These are phyloP conservation scores for Drosophila rhopaloa DNA, from an alignment of 1,140 invertebrate species.

Conservation along the genomic window DNA sequence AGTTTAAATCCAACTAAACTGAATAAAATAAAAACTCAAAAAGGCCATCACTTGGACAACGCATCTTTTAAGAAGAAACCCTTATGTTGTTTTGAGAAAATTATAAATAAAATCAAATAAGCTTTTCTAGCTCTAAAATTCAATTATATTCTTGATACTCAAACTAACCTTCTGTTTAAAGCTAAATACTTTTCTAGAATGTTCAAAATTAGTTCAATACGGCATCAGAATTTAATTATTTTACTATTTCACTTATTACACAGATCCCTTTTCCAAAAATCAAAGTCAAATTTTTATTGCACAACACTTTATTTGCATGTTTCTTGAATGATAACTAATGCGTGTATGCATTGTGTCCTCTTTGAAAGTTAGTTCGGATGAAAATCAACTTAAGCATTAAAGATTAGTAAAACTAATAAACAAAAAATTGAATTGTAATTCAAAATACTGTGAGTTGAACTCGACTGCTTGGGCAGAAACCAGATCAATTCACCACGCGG, in stretches of 20 bases:
- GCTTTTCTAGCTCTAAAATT: too few relatives aligned
- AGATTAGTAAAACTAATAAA: slow-evolving; percentile 40
- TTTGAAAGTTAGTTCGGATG: slow-evolving; percentile 46
- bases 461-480: slow-evolving; percentile 17
- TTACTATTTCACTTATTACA: too few relatives aligned
- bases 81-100: too few relatives aligned
- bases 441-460: slow-evolving; percentile 44
- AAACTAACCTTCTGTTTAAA: too few relatives aligned
- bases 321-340: slow-evolving; percentile 71
- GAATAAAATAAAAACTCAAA: slow-evolving; percentile 41
- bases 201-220: too few relatives aligned
- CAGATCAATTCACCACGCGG: slow-evolving; percentile 35
- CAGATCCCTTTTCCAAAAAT: neutral
- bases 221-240: too few relatives aligned
- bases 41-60: neutral
- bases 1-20: slow-evolving; percentile 44
- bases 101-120: too few relatives aligned
- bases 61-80: neutral
- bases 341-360: slow-evolving; percentile 59
- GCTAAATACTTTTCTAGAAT: too few relatives aligned
- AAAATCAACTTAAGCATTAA: slow-evolving; percentile 56
- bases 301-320: slow-evolving; percentile 69
- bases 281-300: slow-evolving; percentile 32
- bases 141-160: too few relatives aligned
- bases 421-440: slow-evolving; percentile 20